Evolutionary conservation across 1,140 invertebrate species (phyloP), one percentile per base, ranked within the genome.

Genomic region (Calliopsis andreniformis): DNA sequence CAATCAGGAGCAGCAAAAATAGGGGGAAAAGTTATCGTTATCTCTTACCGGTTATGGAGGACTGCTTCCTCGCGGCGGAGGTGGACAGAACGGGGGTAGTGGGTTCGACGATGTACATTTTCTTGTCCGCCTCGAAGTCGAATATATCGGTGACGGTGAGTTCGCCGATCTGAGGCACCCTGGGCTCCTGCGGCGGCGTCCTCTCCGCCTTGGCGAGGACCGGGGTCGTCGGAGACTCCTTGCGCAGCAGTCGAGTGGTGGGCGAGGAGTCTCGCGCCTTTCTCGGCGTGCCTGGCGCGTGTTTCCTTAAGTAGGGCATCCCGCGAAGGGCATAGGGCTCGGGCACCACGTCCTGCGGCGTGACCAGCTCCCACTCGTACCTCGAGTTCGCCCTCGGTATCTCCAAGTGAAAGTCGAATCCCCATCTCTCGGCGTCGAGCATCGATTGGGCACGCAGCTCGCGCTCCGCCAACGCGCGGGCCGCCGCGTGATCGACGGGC

Each of bases 401-500:
- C 63, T 91, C 93, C 20, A 87, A 76, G 20, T 86, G 78, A 77
- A 93, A 93, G 71, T 93, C 92, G 66, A 93, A 93, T 39, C 92
- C 92, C 92, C 92, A 93, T 62, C 90, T 86, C 23, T 92, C 88
- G 23, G 90, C 85, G 58, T 93, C 92, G 4, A 90, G 82, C 2
- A 87, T 30, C 0, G 91, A 88, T 69, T 93, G 92, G 18, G 90
- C 89, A 20, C 80, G 81, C 12, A 93, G 73, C 73, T 93, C 92
- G 1, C 87, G 81, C 43, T 93, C 90, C 2, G 92, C 91, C 28
- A 93, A 87, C 0, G 88, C 89, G 0, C 88, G 83, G 7, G 91
- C 91, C 5, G 93, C 93, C 12, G 90, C 92, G 77, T 93, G 93
- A 80, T 93, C 92, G 4, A 93, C 92, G 3, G 93, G 93, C 0